phyloP scores from a whole-genome alignment of 2,888 invertebrate genomes.

The Nemapogon koenigi region DNA sequence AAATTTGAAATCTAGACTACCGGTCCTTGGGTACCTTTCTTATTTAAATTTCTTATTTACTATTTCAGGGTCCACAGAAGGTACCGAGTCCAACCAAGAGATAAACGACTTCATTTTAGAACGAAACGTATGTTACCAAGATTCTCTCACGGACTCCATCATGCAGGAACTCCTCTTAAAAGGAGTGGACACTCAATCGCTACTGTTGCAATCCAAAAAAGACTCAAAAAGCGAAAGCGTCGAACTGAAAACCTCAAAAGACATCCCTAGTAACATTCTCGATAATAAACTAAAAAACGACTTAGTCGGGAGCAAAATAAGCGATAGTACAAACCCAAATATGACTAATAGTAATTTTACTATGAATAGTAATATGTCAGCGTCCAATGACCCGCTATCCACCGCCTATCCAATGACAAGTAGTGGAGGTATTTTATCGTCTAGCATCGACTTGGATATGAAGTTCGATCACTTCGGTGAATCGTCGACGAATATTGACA shows the following conservation, averaged over 20 bases:
- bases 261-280: conserved; percentile 41
- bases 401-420: conserved; percentile 53
- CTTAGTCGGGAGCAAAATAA: conserved; percentile 38
- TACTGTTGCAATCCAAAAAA: conserved; percentile 29
- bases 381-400: conserved; percentile 40
- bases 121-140: conserved; percentile 56
- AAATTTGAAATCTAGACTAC: too few relatives aligned
- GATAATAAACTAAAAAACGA: conserved; percentile 43
- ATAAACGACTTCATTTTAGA: conserved; percentile 54
- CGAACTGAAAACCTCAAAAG: conserved; percentile 45
- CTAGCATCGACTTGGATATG: conserved; percentile 62
- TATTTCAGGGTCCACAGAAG: conserved; percentile 45
- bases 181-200: conserved; percentile 43
- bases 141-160: conserved; percentile 50
- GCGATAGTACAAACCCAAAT: conserved; percentile 47
- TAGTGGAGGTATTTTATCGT: conserved; percentile 40
- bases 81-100: conserved; percentile 46
- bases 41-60: conserved; percentile 5
- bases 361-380: conserved; percentile 49
- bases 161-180: conserved; percentile 46
- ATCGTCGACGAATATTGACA: conserved; percentile 39
- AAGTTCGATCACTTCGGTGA: conserved; percentile 71
- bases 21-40: too few relatives aligned
- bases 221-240: conserved; percentile 38
- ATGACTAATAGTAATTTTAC: conserved; percentile 55